Evolutionary conservation across 2,797 vertebrate species (phyloP).

Genomic region (Cossypha niveicapilla): DNA sequence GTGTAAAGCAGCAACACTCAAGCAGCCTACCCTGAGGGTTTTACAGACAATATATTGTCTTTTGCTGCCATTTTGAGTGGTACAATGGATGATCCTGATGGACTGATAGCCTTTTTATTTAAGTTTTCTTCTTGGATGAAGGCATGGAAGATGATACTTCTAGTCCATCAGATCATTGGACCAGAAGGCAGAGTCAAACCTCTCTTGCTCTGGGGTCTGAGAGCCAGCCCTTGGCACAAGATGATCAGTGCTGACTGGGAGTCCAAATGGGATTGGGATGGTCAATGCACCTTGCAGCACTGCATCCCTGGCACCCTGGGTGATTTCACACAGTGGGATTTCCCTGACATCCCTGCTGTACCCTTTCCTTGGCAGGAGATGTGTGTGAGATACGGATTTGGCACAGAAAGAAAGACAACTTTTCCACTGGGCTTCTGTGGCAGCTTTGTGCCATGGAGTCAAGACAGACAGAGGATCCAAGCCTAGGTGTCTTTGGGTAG

Average conservation of each 20-base stretch:
- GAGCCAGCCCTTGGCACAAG: background rate
- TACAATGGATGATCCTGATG: background rate
- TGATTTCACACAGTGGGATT: background rate
- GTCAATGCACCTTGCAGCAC: background rate
- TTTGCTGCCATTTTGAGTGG: background rate
- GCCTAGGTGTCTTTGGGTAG: accelerated
- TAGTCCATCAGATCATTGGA: background rate
- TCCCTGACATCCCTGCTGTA: background rate
- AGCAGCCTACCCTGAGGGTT: background rate
- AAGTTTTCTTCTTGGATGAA: background rate
- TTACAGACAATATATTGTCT: background rate
- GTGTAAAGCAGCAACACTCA: background rate
- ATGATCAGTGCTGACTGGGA: background rate
- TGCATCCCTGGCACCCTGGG: accelerated
- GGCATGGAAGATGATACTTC: background rate
- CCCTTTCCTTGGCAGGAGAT: background rate
- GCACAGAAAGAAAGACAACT: background rate
- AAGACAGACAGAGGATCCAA: background rate
- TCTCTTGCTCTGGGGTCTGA: background rate
- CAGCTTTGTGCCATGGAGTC: background rate
- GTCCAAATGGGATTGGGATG: background rate
- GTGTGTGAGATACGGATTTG: background rate
- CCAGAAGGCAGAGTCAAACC: background rate
- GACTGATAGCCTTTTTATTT: background rate
- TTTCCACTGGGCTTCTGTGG: background rate